Evolutionary conservation across 1,140 invertebrate genomes (phyloP).

Genomic region (Lysiphlebus fabarum): DNA sequence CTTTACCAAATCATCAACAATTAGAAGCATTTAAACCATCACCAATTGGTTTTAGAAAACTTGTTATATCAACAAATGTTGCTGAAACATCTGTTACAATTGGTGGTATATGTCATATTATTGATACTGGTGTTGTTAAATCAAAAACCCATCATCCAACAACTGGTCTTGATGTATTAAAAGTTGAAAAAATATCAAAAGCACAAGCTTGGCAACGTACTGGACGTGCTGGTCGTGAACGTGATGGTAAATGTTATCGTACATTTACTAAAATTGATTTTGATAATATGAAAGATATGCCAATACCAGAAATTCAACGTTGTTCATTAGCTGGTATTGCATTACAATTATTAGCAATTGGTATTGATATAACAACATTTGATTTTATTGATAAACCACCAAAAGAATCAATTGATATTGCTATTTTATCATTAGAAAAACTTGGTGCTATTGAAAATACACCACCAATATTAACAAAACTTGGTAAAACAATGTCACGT

Average conservation of each 20-base stretch:
- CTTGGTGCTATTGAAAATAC: slow-evolving; percentile 69
- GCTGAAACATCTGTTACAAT: slow-evolving; percentile 98
- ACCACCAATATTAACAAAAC: slow-evolving; percentile 66
- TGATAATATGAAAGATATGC: slow-evolving; percentile 66
- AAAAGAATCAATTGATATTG: slow-evolving; percentile 65
- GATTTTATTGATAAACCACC: slow-evolving; percentile 90
- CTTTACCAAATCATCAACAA: slow-evolving; percentile 74
- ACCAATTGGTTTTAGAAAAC: slow-evolving; percentile 71
- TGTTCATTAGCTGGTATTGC: slow-evolving; percentile 73
- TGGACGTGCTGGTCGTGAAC: slow-evolving; percentile 85
- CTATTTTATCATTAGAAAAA: slow-evolving; percentile 68
- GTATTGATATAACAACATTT: slow-evolving; percentile 77
- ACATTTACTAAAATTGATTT: slow-evolving; percentile 75
- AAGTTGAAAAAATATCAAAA: slow-evolving; percentile 80
- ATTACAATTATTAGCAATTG: slow-evolving; percentile 80
- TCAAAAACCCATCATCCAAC: slow-evolving; percentile 74
- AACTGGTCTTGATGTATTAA: slow-evolving; percentile 81
- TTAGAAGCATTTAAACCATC: slow-evolving; percentile 73
- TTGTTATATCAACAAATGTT: slow-evolving; percentile 96
- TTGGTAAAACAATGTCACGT: slow-evolving; percentile 82
- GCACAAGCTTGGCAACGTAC: slow-evolving; percentile 90
- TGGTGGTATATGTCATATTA: slow-evolving; percentile 84
- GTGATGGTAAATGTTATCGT: slow-evolving; percentile 79
- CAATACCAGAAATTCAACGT: slow-evolving; percentile 83
- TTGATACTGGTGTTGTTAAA: slow-evolving; percentile 95